A percentile compares a stretch with the other conserved stretches of the same genome.
Evolutionary conservation across 2,888 invertebrate genomes (phyloP).

Genomic region (Plebejus argus): DNA sequence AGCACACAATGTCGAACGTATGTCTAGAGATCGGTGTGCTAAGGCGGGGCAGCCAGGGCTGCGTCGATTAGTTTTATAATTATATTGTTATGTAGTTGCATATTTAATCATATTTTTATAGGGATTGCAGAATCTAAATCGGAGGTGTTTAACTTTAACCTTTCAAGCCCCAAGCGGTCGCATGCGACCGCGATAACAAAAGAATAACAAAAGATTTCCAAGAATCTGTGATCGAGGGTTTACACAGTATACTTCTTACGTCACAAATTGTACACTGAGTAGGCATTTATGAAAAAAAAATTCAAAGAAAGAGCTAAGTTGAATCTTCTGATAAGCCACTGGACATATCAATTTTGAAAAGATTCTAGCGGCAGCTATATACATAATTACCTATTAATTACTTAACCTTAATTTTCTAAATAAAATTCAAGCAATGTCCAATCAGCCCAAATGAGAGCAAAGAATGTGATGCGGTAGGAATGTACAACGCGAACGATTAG

Average conservation of each 20-base stretch:
- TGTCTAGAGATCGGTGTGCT: constrained; percentile 16
- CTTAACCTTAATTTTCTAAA: not conserved
- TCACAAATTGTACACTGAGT: no score
- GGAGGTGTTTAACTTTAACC: not conserved
- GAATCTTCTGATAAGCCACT: not conserved
- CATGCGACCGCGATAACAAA: no score
- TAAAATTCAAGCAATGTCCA: not conserved
- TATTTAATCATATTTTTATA: not conserved
- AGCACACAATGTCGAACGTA: constrained; percentile 25
- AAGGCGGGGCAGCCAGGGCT: constrained; percentile 18
- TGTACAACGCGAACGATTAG: not conserved
- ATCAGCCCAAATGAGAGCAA: not conserved
- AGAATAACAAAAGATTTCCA: no score
- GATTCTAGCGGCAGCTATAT: not conserved
- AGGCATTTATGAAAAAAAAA: not conserved
- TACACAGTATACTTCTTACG: no score
- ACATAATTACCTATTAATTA: no score
- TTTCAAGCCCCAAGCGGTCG: no score
- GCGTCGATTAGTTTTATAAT: not conserved
- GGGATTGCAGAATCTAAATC: not conserved
- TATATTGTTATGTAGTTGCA: not conserved
- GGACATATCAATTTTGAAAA: not conserved
- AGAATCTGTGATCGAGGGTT: no score
- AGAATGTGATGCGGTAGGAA: not conserved
- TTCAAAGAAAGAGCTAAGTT: not conserved